Evolutionary conservation across 2,113 vertebrate species (phyloP).

Genomic region (Isichthys henryi): DNA sequence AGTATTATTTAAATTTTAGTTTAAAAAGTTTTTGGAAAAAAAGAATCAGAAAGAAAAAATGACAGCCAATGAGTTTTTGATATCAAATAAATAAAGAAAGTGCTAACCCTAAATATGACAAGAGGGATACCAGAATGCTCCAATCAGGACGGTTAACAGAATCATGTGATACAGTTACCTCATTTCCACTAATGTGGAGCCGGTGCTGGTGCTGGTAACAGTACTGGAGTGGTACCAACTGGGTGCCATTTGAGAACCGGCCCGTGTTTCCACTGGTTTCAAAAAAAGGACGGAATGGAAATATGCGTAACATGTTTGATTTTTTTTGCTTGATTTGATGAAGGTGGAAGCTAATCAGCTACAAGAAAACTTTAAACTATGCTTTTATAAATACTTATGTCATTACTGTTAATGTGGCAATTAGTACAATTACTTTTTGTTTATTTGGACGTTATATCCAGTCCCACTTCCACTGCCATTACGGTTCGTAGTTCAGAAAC

Average conservation of each 20-base stretch:
- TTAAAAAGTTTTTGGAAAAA: no score
- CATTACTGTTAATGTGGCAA: not conserved
- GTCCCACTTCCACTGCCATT: not conserved
- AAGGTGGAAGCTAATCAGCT: not conserved
- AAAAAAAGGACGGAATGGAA: no score
- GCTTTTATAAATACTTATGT: not conserved
- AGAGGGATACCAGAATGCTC: not conserved
- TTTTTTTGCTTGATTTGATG: not conserved
- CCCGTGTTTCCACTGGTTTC: no score
- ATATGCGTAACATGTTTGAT: not conserved
- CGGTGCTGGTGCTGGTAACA: not conserved
- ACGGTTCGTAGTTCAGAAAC: not conserved
- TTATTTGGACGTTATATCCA: not conserved
- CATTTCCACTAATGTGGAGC: not conserved
- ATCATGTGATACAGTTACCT: not conserved
- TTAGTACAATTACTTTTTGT: not conserved
- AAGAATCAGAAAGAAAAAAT: no score
- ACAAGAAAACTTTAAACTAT: not conserved
- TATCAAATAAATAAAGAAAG: not conserved
- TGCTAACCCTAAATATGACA: not conserved
- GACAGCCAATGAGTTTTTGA: not conserved
- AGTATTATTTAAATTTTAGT: not conserved
- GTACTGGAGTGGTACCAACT: no score
- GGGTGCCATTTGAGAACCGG: no score
- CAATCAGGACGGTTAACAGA: not conserved